These are phyloP conservation scores for Rhea americana DNA, from an alignment of 2,113 vertebrate species.

Conservation along the genomic window DNA sequence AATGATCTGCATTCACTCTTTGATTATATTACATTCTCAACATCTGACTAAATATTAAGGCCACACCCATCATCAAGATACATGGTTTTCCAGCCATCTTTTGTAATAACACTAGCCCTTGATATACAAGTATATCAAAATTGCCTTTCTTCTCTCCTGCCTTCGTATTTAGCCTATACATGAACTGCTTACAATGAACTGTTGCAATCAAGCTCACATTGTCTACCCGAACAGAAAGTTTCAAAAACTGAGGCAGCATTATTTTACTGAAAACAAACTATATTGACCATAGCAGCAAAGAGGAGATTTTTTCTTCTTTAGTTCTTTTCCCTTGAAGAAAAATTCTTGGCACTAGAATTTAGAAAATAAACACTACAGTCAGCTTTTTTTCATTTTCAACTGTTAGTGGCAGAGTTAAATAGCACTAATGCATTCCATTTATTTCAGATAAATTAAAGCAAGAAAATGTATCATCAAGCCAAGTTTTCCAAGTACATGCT, in stretches of 20 bases:
- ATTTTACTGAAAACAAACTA: conserved; percentile 34
- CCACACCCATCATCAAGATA: background rate
- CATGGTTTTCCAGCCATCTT: background rate
- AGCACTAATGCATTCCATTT: conserved; percentile 71
- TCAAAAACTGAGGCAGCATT: background rate
- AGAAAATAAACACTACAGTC: conserved; percentile 61
- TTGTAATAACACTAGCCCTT: background rate
- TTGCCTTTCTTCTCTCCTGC: background rate
- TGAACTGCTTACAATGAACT: background rate
- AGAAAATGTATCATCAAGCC: conserved; percentile 48
- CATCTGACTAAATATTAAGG: background rate
- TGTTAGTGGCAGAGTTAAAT: conserved; percentile 63
- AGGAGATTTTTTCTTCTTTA: conserved; percentile 25
- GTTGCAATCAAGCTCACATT: background rate
- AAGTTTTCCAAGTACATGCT: conserved; percentile 67
- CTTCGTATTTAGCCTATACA: background rate
- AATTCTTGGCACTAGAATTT: conserved; percentile 52
- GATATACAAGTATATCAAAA: background rate
- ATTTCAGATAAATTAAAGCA: conserved; percentile 70
- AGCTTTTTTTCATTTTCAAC: conserved; percentile 44
- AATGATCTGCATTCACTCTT: background rate
- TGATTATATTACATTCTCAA: background rate
- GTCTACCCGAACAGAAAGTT: background rate
- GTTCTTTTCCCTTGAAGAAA: conserved; percentile 33
- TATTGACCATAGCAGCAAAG: background rate